Percentiles rank a stretch among this genome's conserved stretches.
Evolutionary conservation across 2,113 vertebrate genomes (phyloP).

Genomic region (Sardina pilchardus): DNA sequence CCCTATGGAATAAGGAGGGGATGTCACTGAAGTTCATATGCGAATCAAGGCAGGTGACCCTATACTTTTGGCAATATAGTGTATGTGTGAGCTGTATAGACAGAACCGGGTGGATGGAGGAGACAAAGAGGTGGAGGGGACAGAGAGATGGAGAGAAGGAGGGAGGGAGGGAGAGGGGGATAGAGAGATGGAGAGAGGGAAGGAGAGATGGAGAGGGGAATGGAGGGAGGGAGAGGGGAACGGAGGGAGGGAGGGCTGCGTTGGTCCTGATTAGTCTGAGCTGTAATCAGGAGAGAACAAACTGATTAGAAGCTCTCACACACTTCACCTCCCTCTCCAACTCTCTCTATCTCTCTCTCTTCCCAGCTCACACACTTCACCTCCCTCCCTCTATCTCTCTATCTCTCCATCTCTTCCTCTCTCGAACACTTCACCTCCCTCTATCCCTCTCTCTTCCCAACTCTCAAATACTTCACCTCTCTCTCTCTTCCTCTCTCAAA

Average conservation of each 20-base stretch:
- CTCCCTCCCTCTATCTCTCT: neutral
- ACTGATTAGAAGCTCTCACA: conserved; percentile 97
- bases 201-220: conserved; percentile 62
- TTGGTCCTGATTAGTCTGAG: conserved; percentile 84
- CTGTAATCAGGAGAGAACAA: conserved; percentile 90
- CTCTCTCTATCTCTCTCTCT: conserved; percentile 68
- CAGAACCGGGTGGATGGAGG: too few species aligned
- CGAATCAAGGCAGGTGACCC: too few species aligned
- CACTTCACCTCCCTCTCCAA: conserved; percentile 81
- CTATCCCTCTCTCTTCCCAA: conserved; percentile 8
- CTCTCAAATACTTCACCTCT: neutral
- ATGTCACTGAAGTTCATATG: too few species aligned
- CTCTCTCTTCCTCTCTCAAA: conserved; percentile 24
- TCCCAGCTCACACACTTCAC: conserved; percentile 29
- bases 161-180: conserved; percentile 59
- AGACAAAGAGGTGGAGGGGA: neutral
- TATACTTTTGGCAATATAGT: too few species aligned
- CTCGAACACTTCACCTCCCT: conserved; percentile 15
- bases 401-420: neutral
- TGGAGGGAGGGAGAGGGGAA: conserved; percentile 50
- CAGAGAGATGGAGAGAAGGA: conserved; percentile 30
- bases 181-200: conserved; percentile 56
- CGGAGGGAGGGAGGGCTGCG: conserved; percentile 41
- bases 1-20: too few species aligned
- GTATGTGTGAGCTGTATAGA: too few species aligned